phyloP scores from a whole-genome alignment of 1,140 invertebrate genomes.

The Cepaea nemoralis region DNA sequence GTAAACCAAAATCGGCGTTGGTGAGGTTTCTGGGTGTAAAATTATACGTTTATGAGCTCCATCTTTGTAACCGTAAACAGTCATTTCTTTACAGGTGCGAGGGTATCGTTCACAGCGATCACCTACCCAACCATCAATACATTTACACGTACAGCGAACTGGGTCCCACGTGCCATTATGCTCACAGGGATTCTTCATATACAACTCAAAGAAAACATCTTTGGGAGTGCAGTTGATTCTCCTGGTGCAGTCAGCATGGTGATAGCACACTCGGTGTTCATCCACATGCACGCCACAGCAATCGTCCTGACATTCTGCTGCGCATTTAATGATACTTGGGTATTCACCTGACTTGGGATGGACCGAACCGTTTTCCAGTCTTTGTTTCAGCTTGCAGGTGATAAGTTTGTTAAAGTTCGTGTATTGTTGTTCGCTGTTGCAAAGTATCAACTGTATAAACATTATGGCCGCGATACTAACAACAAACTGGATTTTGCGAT shows the following conservation, averaged over 20 bases:
- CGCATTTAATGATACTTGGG: background rate
- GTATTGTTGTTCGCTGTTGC: background rate
- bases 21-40: background rate
- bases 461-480: background rate
- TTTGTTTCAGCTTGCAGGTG: background rate
- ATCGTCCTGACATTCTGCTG: background rate
- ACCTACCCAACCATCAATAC: constrained; percentile 8
- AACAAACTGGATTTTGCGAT: too few species aligned
- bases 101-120: background rate
- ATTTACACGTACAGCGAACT: background rate
- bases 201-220: background rate
- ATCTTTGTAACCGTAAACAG: background rate
- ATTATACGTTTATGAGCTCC: background rate
- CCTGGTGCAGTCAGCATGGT: background rate
- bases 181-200: background rate
- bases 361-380: background rate
- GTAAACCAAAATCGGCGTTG: background rate
- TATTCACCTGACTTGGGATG: background rate
- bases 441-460: background rate
- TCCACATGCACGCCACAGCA: background rate
- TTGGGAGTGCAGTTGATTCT: too few species aligned
- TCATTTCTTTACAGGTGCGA: background rate
- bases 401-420: background rate
- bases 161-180: background rate
- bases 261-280: background rate